These are phyloP conservation scores for Schrankia costaestrigalis DNA, from an alignment of 2,888 invertebrate species.

Conservation along the genomic window DNA sequence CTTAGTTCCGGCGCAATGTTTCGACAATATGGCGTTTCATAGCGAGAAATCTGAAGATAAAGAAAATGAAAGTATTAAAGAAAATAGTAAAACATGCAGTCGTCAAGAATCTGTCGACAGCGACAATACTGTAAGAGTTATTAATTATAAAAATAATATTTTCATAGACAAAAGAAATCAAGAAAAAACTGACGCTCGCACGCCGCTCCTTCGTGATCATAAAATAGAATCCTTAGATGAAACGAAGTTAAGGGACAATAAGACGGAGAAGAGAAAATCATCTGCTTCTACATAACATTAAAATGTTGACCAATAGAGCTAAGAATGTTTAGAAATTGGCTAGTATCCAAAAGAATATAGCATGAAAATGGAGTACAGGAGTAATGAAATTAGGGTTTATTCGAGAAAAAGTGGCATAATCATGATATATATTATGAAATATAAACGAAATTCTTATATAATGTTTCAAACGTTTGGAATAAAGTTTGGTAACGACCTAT, in stretches of 20 bases:
- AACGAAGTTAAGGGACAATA: slow-evolving; percentile 66
- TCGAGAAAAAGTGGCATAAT: too few species aligned
- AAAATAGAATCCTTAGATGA: slow-evolving; percentile 75
- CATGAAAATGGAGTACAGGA: not conserved
- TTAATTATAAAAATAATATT: slow-evolving; percentile 64
- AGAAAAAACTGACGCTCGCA: slow-evolving; percentile 68
- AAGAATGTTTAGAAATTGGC: slow-evolving; percentile 24
- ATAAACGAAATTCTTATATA: too few species aligned
- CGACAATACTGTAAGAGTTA: slow-evolving; percentile 59
- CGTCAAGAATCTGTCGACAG: slow-evolving; percentile 62
- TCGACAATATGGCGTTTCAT: slow-evolving; percentile 75
- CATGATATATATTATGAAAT: too few species aligned
- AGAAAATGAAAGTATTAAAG: slow-evolving; percentile 35
- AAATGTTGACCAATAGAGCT: slow-evolving; percentile 56
- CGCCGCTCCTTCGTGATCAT: slow-evolving; percentile 67
- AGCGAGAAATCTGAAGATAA: slow-evolving; percentile 56
- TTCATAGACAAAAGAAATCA: slow-evolving; percentile 58
- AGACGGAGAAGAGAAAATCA: slow-evolving; percentile 71
- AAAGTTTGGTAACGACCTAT: too few species aligned
- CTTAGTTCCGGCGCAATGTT: slow-evolving; percentile 71
- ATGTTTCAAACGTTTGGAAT: too few species aligned
- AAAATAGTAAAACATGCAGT: slow-evolving; percentile 52
- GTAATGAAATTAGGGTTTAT: not conserved
- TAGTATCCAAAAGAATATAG: not conserved
- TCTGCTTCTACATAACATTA: slow-evolving; percentile 70